A percentile compares a stretch with the other conserved stretches of the same genome.
Evolutionary conservation across 2,113 vertebrate species (phyloP).

Genomic region (Chelonoidis abingdonii): DNA sequence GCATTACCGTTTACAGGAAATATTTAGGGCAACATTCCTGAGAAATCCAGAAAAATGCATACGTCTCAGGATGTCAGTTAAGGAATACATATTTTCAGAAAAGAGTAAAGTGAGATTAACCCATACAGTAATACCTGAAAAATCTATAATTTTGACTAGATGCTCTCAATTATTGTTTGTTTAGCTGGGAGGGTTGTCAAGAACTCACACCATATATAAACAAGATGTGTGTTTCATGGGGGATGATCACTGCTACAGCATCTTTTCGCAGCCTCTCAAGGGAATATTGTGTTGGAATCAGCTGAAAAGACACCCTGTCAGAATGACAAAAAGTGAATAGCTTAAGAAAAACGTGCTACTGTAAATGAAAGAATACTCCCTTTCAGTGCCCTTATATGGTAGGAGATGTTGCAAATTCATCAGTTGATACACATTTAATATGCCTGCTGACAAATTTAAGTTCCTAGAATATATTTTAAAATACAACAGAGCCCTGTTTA

Average conservation of each 20-base stretch:
- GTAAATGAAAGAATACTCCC: background rate
- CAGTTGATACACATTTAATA: background rate
- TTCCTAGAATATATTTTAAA: background rate
- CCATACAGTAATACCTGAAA: background rate
- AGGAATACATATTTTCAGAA: background rate
- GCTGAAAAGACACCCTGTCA: background rate
- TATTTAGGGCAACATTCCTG: background rate
- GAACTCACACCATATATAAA: too few relatives aligned
- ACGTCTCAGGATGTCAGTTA: background rate
- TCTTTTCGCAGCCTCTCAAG: background rate
- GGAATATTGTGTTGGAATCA: background rate
- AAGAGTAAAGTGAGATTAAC: background rate
- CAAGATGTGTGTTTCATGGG: background rate
- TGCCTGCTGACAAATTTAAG: background rate
- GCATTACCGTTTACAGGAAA: background rate
- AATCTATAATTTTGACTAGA: background rate
- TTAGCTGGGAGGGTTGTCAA: background rate
- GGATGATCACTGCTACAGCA: background rate
- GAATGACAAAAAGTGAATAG: background rate
- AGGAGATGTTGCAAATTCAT: background rate
- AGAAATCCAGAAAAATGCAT: background rate
- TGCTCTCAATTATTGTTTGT: background rate
- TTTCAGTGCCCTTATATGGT: background rate
- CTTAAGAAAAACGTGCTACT: background rate
- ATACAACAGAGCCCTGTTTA: background rate